Conservation (phyloP, 2,797 vertebrate species). For the Discoglossus pictus region DNA sequence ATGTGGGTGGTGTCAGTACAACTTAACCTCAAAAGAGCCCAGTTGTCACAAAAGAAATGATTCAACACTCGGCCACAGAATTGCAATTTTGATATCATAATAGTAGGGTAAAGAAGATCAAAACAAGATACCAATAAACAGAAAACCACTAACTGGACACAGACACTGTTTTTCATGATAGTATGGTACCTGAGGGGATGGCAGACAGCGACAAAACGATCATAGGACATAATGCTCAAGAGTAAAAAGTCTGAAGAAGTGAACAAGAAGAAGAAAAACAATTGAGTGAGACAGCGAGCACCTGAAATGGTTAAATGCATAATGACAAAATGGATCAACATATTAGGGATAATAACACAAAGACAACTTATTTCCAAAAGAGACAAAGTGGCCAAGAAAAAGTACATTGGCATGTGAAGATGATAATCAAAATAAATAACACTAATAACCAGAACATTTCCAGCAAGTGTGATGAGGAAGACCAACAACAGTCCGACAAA, state of each 20-base stretch:
- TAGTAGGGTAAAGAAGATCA: neutral
- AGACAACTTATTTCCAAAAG: constrained; percentile 56
- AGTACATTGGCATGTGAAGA: constrained; percentile 56
- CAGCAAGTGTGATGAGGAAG: constrained; percentile 52
- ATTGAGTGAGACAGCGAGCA: constrained; percentile 43
- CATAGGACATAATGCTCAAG: no score
- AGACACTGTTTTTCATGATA: no score
- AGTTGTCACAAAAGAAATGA: no score
- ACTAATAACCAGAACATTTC: constrained; percentile 55
- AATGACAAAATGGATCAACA: constrained; percentile 48
- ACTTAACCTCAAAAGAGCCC: constrained; percentile 50
- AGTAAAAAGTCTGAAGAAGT: no score
- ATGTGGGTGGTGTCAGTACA: constrained; percentile 50
- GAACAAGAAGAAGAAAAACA: no score
- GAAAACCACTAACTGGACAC: constrained; percentile 40
- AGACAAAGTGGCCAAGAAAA: constrained; percentile 55
- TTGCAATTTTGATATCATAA: constrained; percentile 22
- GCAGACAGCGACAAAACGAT: no score
- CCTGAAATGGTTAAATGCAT: constrained; percentile 51
- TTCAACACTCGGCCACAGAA: constrained; percentile 47
- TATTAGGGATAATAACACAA: constrained; percentile 51
- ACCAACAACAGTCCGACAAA: constrained; percentile 52
- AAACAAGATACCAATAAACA: constrained; percentile 41
- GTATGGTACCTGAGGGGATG: no score
- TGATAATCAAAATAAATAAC: no score